Evolutionary conservation across 2,888 invertebrate genomes (phyloP).

Genomic region (Hyles lineata): DNA sequence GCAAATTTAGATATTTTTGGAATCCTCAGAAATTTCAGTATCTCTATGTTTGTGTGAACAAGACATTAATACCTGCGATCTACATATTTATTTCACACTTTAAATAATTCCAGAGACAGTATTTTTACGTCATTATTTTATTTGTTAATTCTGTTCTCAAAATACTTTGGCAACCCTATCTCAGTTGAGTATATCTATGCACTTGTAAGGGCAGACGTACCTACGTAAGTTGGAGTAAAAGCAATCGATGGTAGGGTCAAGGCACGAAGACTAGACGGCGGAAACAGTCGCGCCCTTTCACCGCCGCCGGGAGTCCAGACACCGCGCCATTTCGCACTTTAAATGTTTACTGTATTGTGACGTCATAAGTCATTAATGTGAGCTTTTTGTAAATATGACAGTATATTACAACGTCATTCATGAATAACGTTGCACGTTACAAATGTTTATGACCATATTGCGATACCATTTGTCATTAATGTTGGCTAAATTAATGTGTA

Average conservation of each 20-base stretch:
- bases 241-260: slow-evolving; percentile 23
- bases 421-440: too few species aligned
- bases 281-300: slow-evolving; percentile 19
- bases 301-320: slow-evolving; percentile 13
- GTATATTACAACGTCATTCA: neutral
- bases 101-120: too few species aligned
- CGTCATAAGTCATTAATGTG: neutral
- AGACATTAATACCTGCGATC: too few species aligned
- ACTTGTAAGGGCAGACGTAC: slow-evolving; percentile 2
- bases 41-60: too few species aligned
- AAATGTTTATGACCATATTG: too few species aligned
- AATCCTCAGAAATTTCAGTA: too few species aligned
- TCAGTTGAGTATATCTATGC: neutral
- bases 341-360: neutral
- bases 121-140: too few species aligned
- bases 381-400: too few species aligned
- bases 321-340: neutral
- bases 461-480: too few species aligned
- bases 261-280: slow-evolving; percentile 19
- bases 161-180: neutral
- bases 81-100: too few species aligned
- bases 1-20: neutral
- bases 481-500: neutral
- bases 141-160: too few species aligned
- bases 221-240: slow-evolving; percentile 15